Evolutionary conservation across 2,113 vertebrate species (phyloP).

Genomic region (Grus americana): DNA sequence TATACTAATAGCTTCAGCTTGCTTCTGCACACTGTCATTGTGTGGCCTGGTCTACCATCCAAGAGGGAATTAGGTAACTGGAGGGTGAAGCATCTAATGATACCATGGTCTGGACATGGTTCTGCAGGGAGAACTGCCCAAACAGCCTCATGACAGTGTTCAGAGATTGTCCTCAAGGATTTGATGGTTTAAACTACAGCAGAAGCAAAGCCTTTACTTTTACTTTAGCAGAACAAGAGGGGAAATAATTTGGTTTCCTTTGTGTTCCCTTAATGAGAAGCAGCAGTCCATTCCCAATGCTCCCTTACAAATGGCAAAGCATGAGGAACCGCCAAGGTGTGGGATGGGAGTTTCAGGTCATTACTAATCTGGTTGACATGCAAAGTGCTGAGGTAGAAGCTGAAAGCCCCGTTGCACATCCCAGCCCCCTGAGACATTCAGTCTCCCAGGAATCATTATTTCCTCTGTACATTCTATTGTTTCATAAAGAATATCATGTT

Average conservation of each 20-base stretch:
- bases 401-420: background rate
- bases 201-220: background rate
- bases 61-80: background rate
- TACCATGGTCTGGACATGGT: background rate
- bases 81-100: background rate
- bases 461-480: slow-evolving; percentile 4
- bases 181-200: background rate
- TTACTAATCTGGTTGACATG: slow-evolving; percentile 4
- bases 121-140: background rate
- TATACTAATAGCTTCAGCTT: background rate
- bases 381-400: slow-evolving; percentile 35
- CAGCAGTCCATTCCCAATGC: background rate
- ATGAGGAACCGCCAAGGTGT: background rate
- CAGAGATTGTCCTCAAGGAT: background rate
- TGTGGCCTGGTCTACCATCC: background rate
- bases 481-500: slow-evolving; percentile 36
- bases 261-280: background rate
- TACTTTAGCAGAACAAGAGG: background rate
- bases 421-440: background rate
- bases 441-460: slow-evolving; percentile 55
- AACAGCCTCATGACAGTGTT: background rate
- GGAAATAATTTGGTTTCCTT: background rate
- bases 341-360: background rate
- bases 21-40: background rate
- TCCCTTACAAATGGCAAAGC: background rate